phyloP scores from a whole-genome alignment of 2,888 invertebrate species.

The Limnephilus marmoratus region DNA sequence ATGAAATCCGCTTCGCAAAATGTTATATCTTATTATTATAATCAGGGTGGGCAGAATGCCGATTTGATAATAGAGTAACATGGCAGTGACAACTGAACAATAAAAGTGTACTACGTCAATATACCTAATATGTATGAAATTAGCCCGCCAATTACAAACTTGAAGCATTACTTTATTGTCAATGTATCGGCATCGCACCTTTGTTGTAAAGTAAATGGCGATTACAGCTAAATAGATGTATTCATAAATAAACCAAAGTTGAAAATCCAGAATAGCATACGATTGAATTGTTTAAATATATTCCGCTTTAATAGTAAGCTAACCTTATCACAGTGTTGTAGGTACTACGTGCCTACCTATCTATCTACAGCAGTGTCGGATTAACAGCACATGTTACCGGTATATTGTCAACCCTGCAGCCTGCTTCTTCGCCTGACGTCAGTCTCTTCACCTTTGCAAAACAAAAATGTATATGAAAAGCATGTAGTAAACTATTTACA shows the following conservation, averaged over 20 bases:
- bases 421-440: conserved; percentile 65
- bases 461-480: conserved; percentile 63
- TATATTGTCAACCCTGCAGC: conserved; percentile 65
- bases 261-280: background rate
- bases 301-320: conserved; percentile 6
- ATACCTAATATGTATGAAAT: conserved; percentile 5
- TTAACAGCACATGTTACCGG: conserved; percentile 61
- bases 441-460: conserved; percentile 66
- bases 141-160: conserved; percentile 47
- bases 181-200: background rate
- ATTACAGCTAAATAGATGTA: background rate
- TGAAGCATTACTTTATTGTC: conserved; percentile 25
- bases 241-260: background rate
- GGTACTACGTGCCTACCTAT: conserved; percentile 35
- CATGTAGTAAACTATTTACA: conserved; percentile 63
- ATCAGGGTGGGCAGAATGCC: conserved; percentile 12
- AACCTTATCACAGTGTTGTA: conserved; percentile 54
- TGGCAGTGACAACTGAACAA: background rate
- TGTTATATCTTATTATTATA: background rate
- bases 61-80: background rate
- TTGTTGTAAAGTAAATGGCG: background rate
- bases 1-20: background rate
- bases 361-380: conserved; percentile 51
- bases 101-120: background rate
- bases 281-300: conserved; percentile 10